Base-by-base conservation (phyloP, 2,797 vertebrate species). In the Arrhamphus sclerolepis region DNA sequence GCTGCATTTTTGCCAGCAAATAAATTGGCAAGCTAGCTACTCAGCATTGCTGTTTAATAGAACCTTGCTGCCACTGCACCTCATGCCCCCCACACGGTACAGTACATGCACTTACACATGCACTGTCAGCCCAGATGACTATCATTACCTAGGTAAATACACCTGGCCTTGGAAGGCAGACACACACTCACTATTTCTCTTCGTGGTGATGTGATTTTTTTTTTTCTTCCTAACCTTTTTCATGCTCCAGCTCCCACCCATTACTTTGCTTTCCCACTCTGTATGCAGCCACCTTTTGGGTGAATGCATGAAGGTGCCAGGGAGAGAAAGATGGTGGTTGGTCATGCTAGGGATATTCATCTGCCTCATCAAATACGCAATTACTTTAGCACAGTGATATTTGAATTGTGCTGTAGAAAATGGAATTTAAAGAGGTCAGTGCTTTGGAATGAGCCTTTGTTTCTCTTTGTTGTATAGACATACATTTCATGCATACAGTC, bases 61-160 rank as follows among this genome's bases (percentile, higher is more conserved):
- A 83, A 81, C 64, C 51, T 77, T 75, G 80, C 87, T 81, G 82
- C 61, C 54, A 83, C 69, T 67, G 56, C 44, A 24, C 6, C 50
- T 75, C 70, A 58, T 0, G 4, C 81, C 78, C 81, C 88, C 80
- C 86, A 31, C 26, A 31, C 26, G n/a, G 46, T 56, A 66, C 18
- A 54, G 51, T 46, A 56, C 56, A 75, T 50, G 66, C 26, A 53
- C 54, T 54, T 18, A 61, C 72, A 62, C 74, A 60, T 47, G 18
- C 70, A 19, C 66, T 82, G 78, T 80, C 78, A 28, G 88, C 74
- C 81, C 74, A 62, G 80, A 87, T 90, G 92, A 91, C 91, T 91
- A 89, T 92, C 77, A 77, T 87, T 90, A 82, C 80, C 90, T 82
- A 89, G 89, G 86, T 77, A 80, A 89, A 91, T 81, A 86, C 87